A percentile compares a stretch with the other conserved stretches of the same genome.
phyloP scores from a whole-genome alignment of 1,140 invertebrate genomes.

The Lysiphlebus fabarum region DNA sequence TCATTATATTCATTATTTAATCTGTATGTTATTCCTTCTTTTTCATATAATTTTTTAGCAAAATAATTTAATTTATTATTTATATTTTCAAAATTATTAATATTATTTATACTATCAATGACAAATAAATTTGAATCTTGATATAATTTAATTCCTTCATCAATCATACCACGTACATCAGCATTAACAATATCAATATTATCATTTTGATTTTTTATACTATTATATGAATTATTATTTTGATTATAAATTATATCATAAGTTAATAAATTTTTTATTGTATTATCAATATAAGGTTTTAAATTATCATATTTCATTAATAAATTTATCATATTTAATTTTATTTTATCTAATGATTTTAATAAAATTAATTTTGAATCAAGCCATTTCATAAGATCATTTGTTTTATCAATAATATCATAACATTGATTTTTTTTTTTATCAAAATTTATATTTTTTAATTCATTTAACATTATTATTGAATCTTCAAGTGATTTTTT shows the following conservation, averaged over 20 bases:
- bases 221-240: slow-evolving; percentile 37
- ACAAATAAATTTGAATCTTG: slow-evolving; percentile 40
- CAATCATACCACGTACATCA: slow-evolving; percentile 32
- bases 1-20: slow-evolving; percentile 67
- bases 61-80: slow-evolving; percentile 44
- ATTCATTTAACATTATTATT: slow-evolving; percentile 55
- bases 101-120: slow-evolving; percentile 42
- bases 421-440: slow-evolving; percentile 47
- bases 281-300: slow-evolving; percentile 38
- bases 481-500: slow-evolving; percentile 61
- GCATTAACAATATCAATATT: slow-evolving; percentile 32
- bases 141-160: slow-evolving; percentile 39
- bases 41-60: slow-evolving; percentile 54
- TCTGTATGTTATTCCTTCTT: slow-evolving; percentile 61
- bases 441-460: slow-evolving; percentile 57
- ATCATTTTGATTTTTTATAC: slow-evolving; percentile 30
- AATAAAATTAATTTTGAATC: slow-evolving; percentile 48
- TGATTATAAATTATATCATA: slow-evolving; percentile 45
- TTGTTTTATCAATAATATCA: slow-evolving; percentile 48
- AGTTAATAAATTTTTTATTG: slow-evolving; percentile 43
- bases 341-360: slow-evolving; percentile 45
- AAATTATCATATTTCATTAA: slow-evolving; percentile 42
- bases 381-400: slow-evolving; percentile 46
- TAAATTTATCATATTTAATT: slow-evolving; percentile 39
- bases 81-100: slow-evolving; percentile 41